phyloP scores from a whole-genome alignment of 2,113 vertebrate genomes.

The Nothoprocta pentlandii region DNA sequence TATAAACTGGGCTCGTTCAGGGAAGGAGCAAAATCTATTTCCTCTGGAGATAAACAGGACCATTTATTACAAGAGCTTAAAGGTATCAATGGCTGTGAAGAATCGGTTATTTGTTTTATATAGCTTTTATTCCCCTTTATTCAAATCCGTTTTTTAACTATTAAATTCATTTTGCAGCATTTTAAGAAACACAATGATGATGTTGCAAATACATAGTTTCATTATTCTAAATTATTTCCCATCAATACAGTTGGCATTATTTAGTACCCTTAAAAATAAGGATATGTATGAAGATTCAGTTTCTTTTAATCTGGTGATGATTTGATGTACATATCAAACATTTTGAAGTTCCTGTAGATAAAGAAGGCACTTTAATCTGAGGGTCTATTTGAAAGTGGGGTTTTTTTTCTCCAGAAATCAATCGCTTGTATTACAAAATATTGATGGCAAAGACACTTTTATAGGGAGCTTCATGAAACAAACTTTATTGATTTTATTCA shows the following conservation, averaged over 20 bases:
- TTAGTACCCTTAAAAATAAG: background rate
- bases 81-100: slow-evolving; percentile 76
- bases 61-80: slow-evolving; percentile 94
- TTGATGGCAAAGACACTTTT: background rate
- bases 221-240: background rate
- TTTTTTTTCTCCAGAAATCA: background rate
- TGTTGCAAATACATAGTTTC: background rate
- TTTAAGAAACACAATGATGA: background rate
- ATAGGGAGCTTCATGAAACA: background rate
- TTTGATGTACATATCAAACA: background rate
- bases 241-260: background rate
- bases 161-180: background rate
- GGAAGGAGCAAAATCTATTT: slow-evolving; percentile 92
- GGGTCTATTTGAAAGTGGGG: too few relatives aligned
- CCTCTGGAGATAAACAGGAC: slow-evolving; percentile 94
- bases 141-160: rapidly evolving
- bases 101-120: background rate
- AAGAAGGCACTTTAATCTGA: background rate
- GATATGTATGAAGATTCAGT: background rate
- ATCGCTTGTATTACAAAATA: background rate
- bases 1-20: slow-evolving; percentile 92
- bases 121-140: rapidly evolving
- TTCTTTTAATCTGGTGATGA: background rate
- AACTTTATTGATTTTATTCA: background rate
- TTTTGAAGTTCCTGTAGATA: background rate